phyloP scores from a whole-genome alignment of 2,797 vertebrate species.

The Sebastes trivittatus region DNA sequence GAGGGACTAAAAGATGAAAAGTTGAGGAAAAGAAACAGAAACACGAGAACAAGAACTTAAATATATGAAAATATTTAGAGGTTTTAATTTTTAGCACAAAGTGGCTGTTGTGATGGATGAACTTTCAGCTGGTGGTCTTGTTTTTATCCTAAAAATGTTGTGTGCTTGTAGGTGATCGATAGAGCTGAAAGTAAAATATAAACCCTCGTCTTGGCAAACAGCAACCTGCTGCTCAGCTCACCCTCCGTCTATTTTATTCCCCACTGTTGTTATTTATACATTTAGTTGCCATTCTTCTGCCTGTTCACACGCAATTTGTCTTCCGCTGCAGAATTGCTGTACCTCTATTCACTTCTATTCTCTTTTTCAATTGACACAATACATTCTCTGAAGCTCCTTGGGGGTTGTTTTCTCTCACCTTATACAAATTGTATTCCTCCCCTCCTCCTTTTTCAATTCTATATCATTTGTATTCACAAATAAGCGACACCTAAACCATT shows the following conservation, averaged over 20 bases:
- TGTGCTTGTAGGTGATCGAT: not conserved
- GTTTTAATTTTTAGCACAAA: not conserved
- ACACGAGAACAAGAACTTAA: not conserved
- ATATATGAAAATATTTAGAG: not conserved
- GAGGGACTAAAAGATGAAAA: not conserved
- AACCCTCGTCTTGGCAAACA: not conserved
- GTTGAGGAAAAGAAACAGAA: accelerated
- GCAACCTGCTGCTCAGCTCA: not conserved
- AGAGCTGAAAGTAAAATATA: not conserved
- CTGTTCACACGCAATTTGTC: not conserved
- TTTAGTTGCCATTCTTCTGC: not conserved
- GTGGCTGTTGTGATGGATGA: not conserved
- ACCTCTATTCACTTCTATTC: not conserved
- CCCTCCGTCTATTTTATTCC: not conserved
- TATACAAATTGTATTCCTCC: not conserved
- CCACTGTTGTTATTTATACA: not conserved
- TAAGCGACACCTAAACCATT: not conserved
- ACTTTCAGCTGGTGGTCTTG: not conserved
- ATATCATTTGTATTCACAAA: conserved; percentile 1
- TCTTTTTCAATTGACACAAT: not conserved
- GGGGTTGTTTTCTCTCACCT: not conserved
- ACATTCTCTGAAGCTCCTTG: not conserved
- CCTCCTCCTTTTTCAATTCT: not conserved
- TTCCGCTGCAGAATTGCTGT: not conserved
- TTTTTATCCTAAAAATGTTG: not conserved